Percentiles rank a stretch among this genome's conserved stretches.
These are phyloP conservation scores for Eilema griseolum DNA, from an alignment of 2,888 invertebrate species.

Conservation along the genomic window DNA sequence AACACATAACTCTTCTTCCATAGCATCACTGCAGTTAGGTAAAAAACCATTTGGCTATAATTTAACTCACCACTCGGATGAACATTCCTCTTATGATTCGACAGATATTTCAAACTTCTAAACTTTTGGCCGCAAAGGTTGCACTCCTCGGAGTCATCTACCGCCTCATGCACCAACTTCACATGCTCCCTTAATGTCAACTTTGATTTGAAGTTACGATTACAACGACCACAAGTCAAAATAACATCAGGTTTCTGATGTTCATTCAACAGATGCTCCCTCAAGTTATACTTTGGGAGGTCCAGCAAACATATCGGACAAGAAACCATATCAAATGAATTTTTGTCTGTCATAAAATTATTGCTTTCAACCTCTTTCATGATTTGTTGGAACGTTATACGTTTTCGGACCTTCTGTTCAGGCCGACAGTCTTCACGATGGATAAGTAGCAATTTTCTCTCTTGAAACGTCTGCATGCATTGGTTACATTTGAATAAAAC, in stretches of 20 bases:
- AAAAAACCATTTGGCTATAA: too few relatives aligned
- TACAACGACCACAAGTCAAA: slow-evolving; percentile 52
- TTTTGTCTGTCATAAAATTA: slow-evolving; percentile 39
- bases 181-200: slow-evolving; percentile 61
- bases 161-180: slow-evolving; percentile 60
- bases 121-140: slow-evolving; percentile 63
- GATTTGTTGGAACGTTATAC: slow-evolving; percentile 54
- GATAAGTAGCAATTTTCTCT: slow-evolving; percentile 35
- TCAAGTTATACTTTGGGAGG: slow-evolving; percentile 50
- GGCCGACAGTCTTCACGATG: slow-evolving; percentile 53
- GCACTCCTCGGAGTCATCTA: slow-evolving; percentile 58
- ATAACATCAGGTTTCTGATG: slow-evolving; percentile 51
- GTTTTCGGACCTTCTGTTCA: slow-evolving; percentile 46
- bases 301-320: slow-evolving; percentile 59
- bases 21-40: too few relatives aligned
- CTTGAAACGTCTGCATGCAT: slow-evolving; percentile 53
- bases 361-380: slow-evolving; percentile 47
- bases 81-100: slow-evolving; percentile 64
- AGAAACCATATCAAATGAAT: slow-evolving; percentile 28
- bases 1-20: too few relatives aligned
- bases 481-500: slow-evolving; percentile 56
- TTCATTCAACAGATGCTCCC: slow-evolving; percentile 55
- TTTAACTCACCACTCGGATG: slow-evolving; percentile 58
- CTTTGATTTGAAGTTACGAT: slow-evolving; percentile 56
- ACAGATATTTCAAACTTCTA: slow-evolving; percentile 57